Evolutionary conservation across 2,888 invertebrate species (phyloP).

Genomic region (Agrotis ipsilon): DNA sequence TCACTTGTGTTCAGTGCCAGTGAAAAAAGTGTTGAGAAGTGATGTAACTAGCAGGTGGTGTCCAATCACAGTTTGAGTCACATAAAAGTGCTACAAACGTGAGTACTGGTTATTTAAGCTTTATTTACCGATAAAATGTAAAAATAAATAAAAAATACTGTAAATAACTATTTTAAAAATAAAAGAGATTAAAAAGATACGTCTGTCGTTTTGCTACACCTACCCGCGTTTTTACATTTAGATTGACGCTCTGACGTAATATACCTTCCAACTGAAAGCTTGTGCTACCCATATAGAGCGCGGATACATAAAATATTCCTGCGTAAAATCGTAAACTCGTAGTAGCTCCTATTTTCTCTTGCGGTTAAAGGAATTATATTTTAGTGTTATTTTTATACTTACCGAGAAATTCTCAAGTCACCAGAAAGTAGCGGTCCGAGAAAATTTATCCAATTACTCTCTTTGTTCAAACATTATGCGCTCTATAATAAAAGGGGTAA

Average conservation of each 20-base stretch:
- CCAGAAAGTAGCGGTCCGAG: constrained; percentile 29
- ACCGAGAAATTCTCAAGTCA: constrained; percentile 35
- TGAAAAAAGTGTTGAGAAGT: too few relatives aligned
- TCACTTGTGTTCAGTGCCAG: too few relatives aligned
- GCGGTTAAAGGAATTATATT: constrained; percentile 43
- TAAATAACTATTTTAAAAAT: too few relatives aligned
- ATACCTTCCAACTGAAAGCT: constrained; percentile 55
- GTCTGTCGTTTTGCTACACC: too few relatives aligned
- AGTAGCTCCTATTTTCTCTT: constrained; percentile 36
- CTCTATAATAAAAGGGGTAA: constrained; percentile 59
- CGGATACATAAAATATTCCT: constrained; percentile 43
- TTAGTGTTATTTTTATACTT: constrained; percentile 53
- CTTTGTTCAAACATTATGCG: constrained; percentile 49
- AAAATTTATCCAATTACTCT: constrained; percentile 48
- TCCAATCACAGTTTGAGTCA: too few relatives aligned
- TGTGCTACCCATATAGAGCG: constrained; percentile 38
- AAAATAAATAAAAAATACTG: too few relatives aligned
- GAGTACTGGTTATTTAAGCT: too few relatives aligned
- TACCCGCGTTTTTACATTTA: constrained; percentile 71
- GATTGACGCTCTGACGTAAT: constrained; percentile 71
- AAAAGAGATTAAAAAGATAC: too few relatives aligned
- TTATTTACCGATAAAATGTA: too few relatives aligned
- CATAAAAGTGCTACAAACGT: too few relatives aligned
- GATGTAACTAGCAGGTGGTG: too few relatives aligned
- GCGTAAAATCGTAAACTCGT: constrained; percentile 46